Conservation (phyloP, 2,888 invertebrate species). For the Keiferia lycopersicella region DNA sequence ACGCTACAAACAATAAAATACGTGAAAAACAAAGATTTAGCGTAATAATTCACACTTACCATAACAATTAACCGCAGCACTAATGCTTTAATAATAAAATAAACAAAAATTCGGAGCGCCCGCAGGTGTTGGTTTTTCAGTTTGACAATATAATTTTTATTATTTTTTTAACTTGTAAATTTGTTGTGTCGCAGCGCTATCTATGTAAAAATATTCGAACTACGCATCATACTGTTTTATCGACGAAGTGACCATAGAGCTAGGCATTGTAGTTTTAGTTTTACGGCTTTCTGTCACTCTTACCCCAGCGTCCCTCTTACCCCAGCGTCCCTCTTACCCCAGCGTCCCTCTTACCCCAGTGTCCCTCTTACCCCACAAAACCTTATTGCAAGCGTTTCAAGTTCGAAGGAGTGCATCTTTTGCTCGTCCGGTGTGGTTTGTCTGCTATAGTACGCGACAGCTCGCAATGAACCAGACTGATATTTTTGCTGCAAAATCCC, state of each 20-base stretch:
- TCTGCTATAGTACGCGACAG: no score
- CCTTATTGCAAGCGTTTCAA: no score
- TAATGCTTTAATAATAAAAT: background rate
- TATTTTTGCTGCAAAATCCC: no score
- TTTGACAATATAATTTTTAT: background rate
- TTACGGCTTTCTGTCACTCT: constrained; percentile 23
- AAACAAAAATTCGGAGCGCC: background rate
- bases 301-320: constrained; percentile 25
- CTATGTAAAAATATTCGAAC: constrained; percentile 16
- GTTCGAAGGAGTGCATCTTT: no score
- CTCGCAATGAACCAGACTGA: no score
- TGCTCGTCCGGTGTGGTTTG: no score
- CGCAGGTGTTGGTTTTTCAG: background rate
- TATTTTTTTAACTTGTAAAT: background rate
- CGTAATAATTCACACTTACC: background rate
- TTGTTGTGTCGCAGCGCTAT: constrained; percentile 18
- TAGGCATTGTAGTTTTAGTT: constrained; percentile 18
- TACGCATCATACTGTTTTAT: constrained; percentile 22
- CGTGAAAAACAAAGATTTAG: constrained; percentile 23
- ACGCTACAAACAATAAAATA: constrained; percentile 21
- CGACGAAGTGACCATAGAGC: constrained; percentile 21
- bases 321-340: no score
- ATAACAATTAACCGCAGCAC: background rate
- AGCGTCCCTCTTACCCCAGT: no score
- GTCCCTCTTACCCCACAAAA: no score